Percentiles rank a stretch among this genome's conserved stretches.
phyloP scores from a whole-genome alignment of 2,113 vertebrate species.

The Phocoena phocoena region DNA sequence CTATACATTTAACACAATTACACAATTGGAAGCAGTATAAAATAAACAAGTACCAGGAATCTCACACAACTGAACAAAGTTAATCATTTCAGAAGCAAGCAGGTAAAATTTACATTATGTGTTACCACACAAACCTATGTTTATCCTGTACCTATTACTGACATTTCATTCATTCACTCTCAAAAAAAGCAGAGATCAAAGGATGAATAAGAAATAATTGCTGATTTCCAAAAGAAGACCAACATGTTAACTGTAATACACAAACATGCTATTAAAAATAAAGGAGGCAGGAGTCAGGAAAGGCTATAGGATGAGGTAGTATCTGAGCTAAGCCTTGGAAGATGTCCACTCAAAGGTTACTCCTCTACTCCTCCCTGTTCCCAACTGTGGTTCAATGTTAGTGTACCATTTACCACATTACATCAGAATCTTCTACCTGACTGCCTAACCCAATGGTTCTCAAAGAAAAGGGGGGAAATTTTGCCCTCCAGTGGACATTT shows the following conservation, averaged over 20 bases:
- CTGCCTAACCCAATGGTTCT: neutral
- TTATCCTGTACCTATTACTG: constrained; percentile 3
- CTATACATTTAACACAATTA: constrained; percentile 6
- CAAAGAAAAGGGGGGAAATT: neutral
- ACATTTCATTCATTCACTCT: neutral
- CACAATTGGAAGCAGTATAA: neutral
- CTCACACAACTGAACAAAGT: neutral
- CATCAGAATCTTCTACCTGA: neutral
- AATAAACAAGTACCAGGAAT: neutral
- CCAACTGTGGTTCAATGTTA: neutral
- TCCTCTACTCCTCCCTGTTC: neutral
- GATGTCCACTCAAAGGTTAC: neutral
- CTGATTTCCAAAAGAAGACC: constrained; percentile 13
- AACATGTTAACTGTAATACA: neutral
- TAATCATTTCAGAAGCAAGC: constrained; percentile 13
- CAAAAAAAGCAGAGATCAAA: neutral
- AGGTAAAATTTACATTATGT: neutral
- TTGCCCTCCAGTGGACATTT: neutral
- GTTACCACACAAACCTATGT: neutral
- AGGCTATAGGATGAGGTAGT: neutral
- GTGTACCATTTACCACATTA: neutral
- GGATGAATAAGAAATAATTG: neutral
- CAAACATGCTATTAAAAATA: neutral
- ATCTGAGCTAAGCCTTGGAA: neutral
- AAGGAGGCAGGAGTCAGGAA: neutral